phyloP scores from a whole-genome alignment of 2,113 vertebrate species.

The Semicossyphus pulcher region DNA sequence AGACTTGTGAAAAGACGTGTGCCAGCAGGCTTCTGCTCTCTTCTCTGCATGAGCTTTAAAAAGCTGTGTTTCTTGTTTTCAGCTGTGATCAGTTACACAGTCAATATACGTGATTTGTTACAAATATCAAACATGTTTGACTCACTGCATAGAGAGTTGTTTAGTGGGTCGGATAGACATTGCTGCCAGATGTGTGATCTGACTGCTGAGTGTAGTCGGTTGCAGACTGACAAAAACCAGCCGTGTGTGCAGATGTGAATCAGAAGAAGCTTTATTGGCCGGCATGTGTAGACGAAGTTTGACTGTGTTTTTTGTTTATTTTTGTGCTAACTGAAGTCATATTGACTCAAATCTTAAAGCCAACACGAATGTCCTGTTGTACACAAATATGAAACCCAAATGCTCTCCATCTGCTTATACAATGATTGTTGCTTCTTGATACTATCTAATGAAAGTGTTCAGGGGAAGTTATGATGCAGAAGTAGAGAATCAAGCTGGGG shows the following conservation, averaged over 20 bases:
- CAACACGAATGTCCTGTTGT: no score
- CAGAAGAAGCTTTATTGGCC: not conserved
- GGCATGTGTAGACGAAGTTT: not conserved
- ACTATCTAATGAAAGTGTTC: no score
- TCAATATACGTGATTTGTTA: not conserved
- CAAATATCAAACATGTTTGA: not conserved
- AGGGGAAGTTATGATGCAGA: no score
- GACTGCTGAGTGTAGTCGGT: not conserved
- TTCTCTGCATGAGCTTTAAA: not conserved
- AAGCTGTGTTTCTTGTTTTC: not conserved
- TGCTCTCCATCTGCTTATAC: no score
- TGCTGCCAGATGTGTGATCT: constrained; percentile 6
- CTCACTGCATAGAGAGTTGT: not conserved
- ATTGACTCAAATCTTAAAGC: no score
- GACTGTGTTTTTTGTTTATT: not conserved
- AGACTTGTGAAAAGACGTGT: not conserved
- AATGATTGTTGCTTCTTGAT: no score
- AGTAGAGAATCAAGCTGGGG: no score
- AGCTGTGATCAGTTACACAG: not conserved
- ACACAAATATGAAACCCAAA: no score
- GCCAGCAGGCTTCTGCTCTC: not conserved
- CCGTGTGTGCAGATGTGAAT: not conserved
- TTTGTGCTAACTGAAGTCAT: no score
- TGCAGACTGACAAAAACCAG: not conserved
- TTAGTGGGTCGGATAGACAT: not conserved